phyloP scores from a whole-genome alignment of 2,797 vertebrate species.

The Tokudaia tokunoshimensis region DNA sequence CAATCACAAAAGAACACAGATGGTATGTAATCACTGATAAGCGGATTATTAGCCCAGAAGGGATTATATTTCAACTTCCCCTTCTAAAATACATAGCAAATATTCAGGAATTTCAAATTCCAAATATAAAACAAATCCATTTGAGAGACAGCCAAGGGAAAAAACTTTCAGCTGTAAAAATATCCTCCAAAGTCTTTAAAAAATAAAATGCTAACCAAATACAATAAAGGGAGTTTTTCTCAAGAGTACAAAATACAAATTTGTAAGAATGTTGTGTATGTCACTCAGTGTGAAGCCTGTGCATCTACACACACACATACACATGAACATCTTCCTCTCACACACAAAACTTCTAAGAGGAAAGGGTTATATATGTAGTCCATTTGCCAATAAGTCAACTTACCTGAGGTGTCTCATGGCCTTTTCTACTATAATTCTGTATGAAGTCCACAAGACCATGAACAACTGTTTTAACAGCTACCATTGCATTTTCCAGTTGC shows the following conservation, averaged over 20 bases:
- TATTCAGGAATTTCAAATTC: constrained; percentile 59
- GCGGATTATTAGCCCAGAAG: neutral
- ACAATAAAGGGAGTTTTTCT: constrained; percentile 25
- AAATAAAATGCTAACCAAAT: constrained; percentile 31
- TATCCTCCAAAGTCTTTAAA: neutral
- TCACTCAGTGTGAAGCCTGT: neutral
- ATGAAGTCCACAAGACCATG: constrained; percentile 97
- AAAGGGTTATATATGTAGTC: neutral
- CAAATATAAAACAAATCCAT: constrained; percentile 50
- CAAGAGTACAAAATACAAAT: constrained; percentile 49
- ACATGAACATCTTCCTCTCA: neutral
- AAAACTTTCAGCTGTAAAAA: constrained; percentile 53
- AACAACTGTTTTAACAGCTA: constrained; percentile 96
- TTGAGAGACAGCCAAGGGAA: neutral
- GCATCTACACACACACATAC: neutral
- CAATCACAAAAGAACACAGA: no score
- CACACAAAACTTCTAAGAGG: neutral
- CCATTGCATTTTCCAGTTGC: constrained; percentile 96
- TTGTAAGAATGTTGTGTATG: neutral
- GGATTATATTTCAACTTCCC: neutral
- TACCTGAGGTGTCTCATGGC: constrained; percentile 96
- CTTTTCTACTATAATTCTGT: constrained; percentile 98
- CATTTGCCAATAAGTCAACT: constrained; percentile 47
- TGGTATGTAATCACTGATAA: no score
- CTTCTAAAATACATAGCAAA: constrained; percentile 29